These are phyloP conservation scores for Perodicticus potto DNA, from an alignment of 2,797 vertebrate genomes.

Conservation along the genomic window DNA sequence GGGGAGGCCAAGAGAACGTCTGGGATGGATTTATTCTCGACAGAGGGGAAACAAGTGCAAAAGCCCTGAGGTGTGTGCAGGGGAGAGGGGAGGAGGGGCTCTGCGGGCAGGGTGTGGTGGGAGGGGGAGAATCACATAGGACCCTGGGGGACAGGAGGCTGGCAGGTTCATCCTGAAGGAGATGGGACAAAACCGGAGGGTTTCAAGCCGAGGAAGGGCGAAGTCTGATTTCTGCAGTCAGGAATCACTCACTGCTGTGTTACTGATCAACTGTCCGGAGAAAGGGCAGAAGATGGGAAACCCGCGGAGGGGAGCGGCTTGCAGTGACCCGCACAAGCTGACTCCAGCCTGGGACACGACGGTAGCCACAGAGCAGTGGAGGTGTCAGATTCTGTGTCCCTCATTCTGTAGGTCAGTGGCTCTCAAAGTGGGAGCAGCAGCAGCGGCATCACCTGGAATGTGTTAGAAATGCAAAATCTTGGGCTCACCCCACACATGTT, in stretches of 20 bases:
- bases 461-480: not conserved
- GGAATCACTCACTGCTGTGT: too few relatives aligned
- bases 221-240: not conserved
- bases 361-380: not conserved
- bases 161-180: not conserved
- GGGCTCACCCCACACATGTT: not conserved
- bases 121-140: not conserved
- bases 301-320: not conserved
- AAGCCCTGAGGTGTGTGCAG: too few relatives aligned
- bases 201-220: not conserved
- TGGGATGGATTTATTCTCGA: not conserved
- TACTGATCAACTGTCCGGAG: not conserved
- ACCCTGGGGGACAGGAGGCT: not conserved
- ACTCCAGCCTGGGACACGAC: not conserved
- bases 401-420: not conserved
- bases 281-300: not conserved
- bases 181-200: not conserved
- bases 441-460: accelerated
- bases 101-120: not conserved
- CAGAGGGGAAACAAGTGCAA: not conserved
- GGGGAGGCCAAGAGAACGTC: not conserved
- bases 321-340: not conserved
- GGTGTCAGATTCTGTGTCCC: not conserved
- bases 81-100: not conserved
- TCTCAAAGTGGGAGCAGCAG: not conserved